Evolutionary conservation across 2,113 vertebrate species (phyloP).

Genomic region (Eulemur rufifrons): DNA sequence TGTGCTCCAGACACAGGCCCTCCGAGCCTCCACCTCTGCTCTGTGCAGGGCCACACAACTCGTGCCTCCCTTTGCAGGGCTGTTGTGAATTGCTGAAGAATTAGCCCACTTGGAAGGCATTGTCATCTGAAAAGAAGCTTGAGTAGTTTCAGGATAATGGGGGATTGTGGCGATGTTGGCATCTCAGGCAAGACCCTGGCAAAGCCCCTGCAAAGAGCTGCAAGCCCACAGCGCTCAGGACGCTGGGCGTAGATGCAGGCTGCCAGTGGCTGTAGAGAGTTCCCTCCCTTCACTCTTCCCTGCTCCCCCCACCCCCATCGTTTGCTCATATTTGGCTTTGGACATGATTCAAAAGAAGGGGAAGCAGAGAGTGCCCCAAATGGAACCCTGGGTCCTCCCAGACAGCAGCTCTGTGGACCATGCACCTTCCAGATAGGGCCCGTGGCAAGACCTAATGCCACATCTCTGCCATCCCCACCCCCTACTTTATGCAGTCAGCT

Average conservation of each 20-base stretch:
- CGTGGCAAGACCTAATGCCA: neutral
- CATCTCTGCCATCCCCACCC: neutral
- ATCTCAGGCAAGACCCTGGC: neutral
- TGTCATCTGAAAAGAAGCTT: neutral
- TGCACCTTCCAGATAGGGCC: accelerated
- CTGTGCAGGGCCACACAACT: neutral
- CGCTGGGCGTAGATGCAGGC: neutral
- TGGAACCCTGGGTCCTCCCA: neutral
- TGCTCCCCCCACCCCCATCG: neutral
- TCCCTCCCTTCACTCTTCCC: no score
- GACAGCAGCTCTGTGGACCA: neutral
- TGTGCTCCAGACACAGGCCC: neutral
- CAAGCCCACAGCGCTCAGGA: neutral
- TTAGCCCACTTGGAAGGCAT: neutral
- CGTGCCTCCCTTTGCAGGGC: neutral
- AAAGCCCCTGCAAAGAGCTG: neutral
- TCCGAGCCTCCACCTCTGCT: neutral
- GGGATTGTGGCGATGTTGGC: neutral
- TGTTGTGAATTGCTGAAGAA: neutral
- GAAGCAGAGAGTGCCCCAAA: neutral
- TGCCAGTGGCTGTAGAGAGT: accelerated
- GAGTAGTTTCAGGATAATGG: neutral
- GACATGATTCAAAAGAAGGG: neutral
- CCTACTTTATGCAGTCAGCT: neutral
- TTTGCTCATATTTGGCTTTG: neutral